Conservation (phyloP, 2,888 invertebrate species). For the Cryptosula pallasiana region DNA sequence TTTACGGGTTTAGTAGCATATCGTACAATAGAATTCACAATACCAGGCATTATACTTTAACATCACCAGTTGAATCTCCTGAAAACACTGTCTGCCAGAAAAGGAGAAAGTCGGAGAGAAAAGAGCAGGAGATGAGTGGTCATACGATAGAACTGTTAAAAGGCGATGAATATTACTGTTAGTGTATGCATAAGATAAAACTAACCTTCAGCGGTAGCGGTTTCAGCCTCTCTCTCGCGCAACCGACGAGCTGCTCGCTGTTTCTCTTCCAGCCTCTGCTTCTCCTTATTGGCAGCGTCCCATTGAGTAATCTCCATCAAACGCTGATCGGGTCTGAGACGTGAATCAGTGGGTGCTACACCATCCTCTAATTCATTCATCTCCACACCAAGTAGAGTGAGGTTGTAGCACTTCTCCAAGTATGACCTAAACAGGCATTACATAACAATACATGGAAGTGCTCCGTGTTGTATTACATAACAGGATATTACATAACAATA, state of each 20-base stretch:
- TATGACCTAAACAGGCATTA: constrained; percentile 57
- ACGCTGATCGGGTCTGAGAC: constrained; percentile 89
- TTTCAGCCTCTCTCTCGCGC: constrained; percentile 62
- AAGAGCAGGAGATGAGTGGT: too few relatives aligned
- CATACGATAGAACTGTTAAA: too few relatives aligned
- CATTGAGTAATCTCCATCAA: constrained; percentile 78
- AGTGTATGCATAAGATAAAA: background rate
- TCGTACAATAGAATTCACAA: too few relatives aligned
- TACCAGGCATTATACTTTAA: too few relatives aligned
- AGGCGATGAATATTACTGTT: too few relatives aligned
- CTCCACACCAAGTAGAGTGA: constrained; percentile 90
- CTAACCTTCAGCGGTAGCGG: constrained; percentile 40
- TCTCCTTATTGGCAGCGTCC: constrained; percentile 72
- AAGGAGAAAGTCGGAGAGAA: too few relatives aligned
- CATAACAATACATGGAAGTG: background rate
- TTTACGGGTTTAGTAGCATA: too few relatives aligned
- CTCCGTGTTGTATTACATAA: too few relatives aligned
- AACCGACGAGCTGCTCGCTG: constrained; percentile 75
- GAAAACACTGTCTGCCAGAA: too few relatives aligned
- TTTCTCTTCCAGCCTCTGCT: constrained; percentile 83
- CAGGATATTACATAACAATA: too few relatives aligned
- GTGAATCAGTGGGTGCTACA: constrained; percentile 90
- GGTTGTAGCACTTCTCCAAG: constrained; percentile 78
- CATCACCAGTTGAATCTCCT: too few relatives aligned
- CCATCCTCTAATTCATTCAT: constrained; percentile 88